phyloP scores from a whole-genome alignment of 2,797 vertebrate species.

The Poeciliopsis presidionis region DNA sequence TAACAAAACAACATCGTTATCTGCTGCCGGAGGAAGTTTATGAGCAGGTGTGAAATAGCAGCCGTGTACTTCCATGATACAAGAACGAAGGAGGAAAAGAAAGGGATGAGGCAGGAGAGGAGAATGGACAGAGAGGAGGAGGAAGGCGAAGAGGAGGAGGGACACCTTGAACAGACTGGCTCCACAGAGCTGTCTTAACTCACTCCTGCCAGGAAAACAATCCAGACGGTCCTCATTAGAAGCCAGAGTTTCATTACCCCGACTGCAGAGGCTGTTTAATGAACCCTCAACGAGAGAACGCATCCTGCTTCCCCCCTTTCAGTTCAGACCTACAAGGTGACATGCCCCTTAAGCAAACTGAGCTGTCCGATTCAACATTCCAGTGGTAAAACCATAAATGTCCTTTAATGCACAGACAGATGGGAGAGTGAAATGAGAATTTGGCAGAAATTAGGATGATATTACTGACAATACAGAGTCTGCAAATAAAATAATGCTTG shows the following conservation, averaged over 20 bases:
- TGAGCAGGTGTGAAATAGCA: conserved; percentile 72
- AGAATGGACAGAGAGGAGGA: background rate
- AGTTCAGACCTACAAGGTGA: conserved; percentile 64
- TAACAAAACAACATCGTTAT: conserved; percentile 75
- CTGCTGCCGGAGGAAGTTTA: conserved; percentile 72
- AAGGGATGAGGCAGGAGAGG: conserved; percentile 22
- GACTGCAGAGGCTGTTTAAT: conserved; percentile 74
- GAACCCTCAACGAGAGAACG: conserved; percentile 76
- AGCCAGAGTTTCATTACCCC: conserved; percentile 77
- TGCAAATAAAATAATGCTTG: conserved; percentile 21
- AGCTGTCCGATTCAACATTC: conserved; percentile 55
- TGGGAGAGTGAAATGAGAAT: conserved; percentile 35
- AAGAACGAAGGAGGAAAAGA: conserved; percentile 53
- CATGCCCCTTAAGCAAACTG: conserved; percentile 45
- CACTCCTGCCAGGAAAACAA: conserved; percentile 67
- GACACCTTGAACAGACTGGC: conserved; percentile 43
- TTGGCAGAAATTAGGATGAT: conserved; percentile 20
- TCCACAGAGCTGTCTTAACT: conserved; percentile 56
- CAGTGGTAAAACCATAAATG: conserved; percentile 40
- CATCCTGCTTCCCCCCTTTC: conserved; percentile 65
- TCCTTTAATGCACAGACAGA: conserved; percentile 31
- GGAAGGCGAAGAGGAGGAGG: background rate
- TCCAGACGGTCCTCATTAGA: conserved; percentile 79
- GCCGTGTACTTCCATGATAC: conserved; percentile 35
- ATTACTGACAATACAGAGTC: conserved; percentile 25